phyloP scores from a whole-genome alignment of 64 coral and sea anemone genomes.

The Hydrozoanthus tunicans region DNA sequence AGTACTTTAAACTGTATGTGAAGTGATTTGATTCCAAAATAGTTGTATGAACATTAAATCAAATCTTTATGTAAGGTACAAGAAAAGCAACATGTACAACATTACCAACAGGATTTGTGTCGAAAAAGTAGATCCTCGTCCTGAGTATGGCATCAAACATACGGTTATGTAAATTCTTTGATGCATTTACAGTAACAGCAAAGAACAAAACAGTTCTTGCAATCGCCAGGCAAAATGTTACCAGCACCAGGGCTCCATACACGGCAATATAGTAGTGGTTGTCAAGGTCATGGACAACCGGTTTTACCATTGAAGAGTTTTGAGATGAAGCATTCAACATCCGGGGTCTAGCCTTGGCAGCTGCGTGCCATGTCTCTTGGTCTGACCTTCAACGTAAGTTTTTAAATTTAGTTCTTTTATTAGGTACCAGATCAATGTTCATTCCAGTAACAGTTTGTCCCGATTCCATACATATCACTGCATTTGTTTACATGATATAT shows the following conservation, averaged over 20 bases:
- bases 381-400: constrained; percentile 28
- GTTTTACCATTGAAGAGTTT: neutral
- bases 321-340: neutral
- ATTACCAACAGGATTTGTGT: constrained; percentile 83
- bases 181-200: constrained; percentile 63
- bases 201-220: constrained; percentile 80
- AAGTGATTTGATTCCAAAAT: too few species aligned
- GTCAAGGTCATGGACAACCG: neutral
- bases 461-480: too few species aligned
- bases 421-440: neutral
- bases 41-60: too few species aligned
- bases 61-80: too few species aligned
- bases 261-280: constrained; percentile 61
- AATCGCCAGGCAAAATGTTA: constrained; percentile 61
- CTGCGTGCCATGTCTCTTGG: neutral
- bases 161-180: constrained; percentile 68
- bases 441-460: too few species aligned
- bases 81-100: neutral
- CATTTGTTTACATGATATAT: too few species aligned
- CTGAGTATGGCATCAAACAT: constrained; percentile 89
- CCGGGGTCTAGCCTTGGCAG: neutral
- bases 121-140: constrained; percentile 88
- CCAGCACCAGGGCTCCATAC: constrained; percentile 74
- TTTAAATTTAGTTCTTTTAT: neutral
- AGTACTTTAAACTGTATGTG: too few species aligned